phyloP scores from a whole-genome alignment of 2,888 invertebrate species.

The Nemotelus nigrinus region DNA sequence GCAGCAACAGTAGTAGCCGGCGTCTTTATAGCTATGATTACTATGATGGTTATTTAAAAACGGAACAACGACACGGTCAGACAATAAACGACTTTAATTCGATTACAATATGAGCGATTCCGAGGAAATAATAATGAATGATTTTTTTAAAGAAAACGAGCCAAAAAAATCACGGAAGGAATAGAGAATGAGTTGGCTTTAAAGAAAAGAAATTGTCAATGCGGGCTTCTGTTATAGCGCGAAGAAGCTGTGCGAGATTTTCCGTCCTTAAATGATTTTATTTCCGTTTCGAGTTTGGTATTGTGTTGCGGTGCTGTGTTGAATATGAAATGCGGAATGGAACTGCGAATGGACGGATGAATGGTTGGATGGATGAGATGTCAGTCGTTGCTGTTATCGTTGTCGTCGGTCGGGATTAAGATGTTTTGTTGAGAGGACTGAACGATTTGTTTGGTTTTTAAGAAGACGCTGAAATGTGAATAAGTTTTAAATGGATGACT shows the following conservation, averaged over 20 bases:
- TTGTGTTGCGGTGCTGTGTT: background rate
- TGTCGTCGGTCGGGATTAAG: too few relatives aligned
- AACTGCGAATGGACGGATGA: background rate
- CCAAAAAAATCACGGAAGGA: background rate
- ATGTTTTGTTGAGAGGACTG: too few relatives aligned
- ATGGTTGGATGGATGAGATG: too few relatives aligned
- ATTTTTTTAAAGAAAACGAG: background rate
- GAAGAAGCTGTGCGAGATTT: constrained; percentile 10
- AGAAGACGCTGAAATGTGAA: too few relatives aligned
- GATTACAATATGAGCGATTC: background rate
- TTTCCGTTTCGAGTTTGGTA: constrained; percentile 13
- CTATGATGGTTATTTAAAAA: constrained; percentile 22
- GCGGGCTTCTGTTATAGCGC: background rate
- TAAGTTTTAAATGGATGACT: too few relatives aligned
- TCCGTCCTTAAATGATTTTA: constrained; percentile 27
- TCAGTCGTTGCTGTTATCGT: too few relatives aligned
- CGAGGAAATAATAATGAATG: background rate
- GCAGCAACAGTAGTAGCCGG: too few relatives aligned
- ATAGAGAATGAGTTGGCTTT: background rate
- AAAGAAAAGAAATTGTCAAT: background rate
- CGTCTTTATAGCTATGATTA: constrained; percentile 10
- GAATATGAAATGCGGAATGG: background rate
- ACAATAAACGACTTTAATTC: constrained; percentile 22
- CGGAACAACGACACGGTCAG: constrained; percentile 29
- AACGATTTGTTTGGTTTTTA: too few relatives aligned